A percentile compares a stretch with the other conserved stretches of the same genome.
Conservation (phyloP, 2,888 invertebrate species). For the Nymphalis c-album region DNA sequence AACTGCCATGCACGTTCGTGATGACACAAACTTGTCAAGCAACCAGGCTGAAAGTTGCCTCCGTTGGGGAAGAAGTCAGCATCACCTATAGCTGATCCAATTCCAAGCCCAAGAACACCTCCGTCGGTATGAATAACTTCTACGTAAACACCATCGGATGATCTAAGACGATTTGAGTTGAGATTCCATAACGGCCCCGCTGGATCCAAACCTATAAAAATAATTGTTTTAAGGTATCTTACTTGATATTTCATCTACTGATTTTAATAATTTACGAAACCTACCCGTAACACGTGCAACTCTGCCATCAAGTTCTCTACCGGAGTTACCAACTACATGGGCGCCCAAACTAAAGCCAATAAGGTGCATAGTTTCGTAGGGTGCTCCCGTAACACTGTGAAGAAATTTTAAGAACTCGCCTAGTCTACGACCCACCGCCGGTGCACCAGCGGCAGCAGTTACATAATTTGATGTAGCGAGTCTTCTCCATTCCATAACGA, state of each 20-base stretch:
- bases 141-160: slow-evolving; percentile 61
- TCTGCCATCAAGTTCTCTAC: slow-evolving; percentile 51
- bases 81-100: slow-evolving; percentile 59
- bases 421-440: slow-evolving; percentile 51
- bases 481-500: slow-evolving; percentile 56
- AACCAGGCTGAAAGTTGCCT: slow-evolving; percentile 63
- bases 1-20: slow-evolving; percentile 57
- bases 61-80: slow-evolving; percentile 83
- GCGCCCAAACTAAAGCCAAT: slow-evolving; percentile 74
- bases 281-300: slow-evolving; percentile 65
- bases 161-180: slow-evolving; percentile 48
- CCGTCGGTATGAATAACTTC: slow-evolving; percentile 70
- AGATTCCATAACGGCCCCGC: slow-evolving; percentile 64
- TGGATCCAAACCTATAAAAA: slow-evolving; percentile 62
- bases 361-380: slow-evolving; percentile 58
- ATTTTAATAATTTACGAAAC: slow-evolving; percentile 33
- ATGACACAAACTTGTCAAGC: slow-evolving; percentile 51
- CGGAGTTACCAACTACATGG: slow-evolving; percentile 66
- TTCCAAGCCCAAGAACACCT: slow-evolving; percentile 49
- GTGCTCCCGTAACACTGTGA: slow-evolving; percentile 38
- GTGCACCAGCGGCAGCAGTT: slow-evolving; percentile 51
- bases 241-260: too few species aligned
- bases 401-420: slow-evolving; percentile 49
- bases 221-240: too few species aligned
- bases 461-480: slow-evolving; percentile 50